Evolutionary conservation across 2,797 vertebrate genomes (phyloP).

Genomic region (Rhinatrema bivittatum): DNA sequence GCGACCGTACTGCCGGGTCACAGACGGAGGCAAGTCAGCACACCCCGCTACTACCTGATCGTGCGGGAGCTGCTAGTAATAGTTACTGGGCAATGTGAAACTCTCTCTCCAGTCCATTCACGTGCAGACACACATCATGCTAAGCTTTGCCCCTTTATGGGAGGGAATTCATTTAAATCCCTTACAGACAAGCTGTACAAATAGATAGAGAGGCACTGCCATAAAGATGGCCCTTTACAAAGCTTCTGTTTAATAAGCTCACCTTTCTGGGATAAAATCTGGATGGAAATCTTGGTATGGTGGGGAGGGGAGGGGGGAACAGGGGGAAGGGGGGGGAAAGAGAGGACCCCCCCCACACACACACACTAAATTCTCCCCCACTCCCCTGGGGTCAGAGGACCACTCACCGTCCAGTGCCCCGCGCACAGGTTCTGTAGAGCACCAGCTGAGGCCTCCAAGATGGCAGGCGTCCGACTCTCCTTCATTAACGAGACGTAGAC

Average conservation of each 20-base stretch:
- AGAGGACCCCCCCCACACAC: constrained; percentile 10
- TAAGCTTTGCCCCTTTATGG: no score
- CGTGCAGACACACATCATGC: no score
- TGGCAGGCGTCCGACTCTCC: constrained; percentile 79
- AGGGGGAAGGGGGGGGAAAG: background rate
- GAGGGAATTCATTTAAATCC: no score
- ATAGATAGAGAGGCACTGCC: no score
- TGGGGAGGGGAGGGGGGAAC: background rate
- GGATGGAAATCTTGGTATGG: no score
- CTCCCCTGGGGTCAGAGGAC: no score
- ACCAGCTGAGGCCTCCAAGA: constrained; percentile 87
- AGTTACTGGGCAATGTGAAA: no score
- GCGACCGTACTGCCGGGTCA: constrained; percentile 77
- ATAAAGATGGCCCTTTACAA: no score
- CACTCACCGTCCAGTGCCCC: constrained; percentile 85
- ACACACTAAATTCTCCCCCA: background rate
- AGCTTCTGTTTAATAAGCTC: background rate
- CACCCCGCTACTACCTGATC: background rate
- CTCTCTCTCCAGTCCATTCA: no score
- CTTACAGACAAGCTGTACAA: no score
- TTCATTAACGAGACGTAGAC: constrained; percentile 87
- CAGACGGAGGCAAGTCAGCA: no score
- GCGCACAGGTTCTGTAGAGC: constrained; percentile 93
- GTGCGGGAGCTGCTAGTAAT: background rate
- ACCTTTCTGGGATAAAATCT: no score